Conservation (phyloP, 2,888 invertebrate genomes). For the Harpalus rubripes region DNA sequence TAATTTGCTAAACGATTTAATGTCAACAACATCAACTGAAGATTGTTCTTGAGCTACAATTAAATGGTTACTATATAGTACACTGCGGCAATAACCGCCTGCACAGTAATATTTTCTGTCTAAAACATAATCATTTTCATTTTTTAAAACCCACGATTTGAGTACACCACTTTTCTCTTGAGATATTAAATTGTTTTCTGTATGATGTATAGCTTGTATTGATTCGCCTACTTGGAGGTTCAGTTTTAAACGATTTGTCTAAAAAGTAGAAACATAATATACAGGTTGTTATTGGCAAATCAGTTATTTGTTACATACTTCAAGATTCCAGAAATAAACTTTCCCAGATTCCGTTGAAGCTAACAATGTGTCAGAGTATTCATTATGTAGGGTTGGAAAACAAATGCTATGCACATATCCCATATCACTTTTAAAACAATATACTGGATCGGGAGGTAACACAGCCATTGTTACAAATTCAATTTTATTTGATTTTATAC, state of each 20-base stretch:
- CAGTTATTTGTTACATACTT: conserved; percentile 77
- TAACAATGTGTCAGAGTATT: conserved; percentile 82
- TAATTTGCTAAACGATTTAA: conserved; percentile 75
- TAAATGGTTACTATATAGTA: conserved; percentile 81
- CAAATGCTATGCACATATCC: conserved; percentile 86
- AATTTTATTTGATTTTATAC: conserved; percentile 11
- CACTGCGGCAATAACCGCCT: conserved; percentile 86
- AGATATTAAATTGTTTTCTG: conserved; percentile 82
- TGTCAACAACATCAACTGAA: conserved; percentile 78
- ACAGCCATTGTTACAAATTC: conserved; percentile 81
- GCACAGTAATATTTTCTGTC: conserved; percentile 81
- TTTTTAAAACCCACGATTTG: conserved; percentile 82
- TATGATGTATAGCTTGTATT: conserved; percentile 82
- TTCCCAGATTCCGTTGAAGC: conserved; percentile 87
- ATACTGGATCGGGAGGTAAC: conserved; percentile 88
- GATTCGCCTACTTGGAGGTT: conserved; percentile 84
- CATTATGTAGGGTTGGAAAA: conserved; percentile 80
- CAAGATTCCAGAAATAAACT: conserved; percentile 89
- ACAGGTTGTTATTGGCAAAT: background rate
- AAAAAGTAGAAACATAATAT: conserved; percentile 73
- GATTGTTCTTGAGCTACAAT: conserved; percentile 84
- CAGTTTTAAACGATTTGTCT: conserved; percentile 86
- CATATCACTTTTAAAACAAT: conserved; percentile 86
- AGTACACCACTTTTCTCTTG: conserved; percentile 87
- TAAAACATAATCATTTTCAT: conserved; percentile 81